phyloP scores from a whole-genome alignment of 1,140 invertebrate species.

The Choristoneura fumiferana region DNA sequence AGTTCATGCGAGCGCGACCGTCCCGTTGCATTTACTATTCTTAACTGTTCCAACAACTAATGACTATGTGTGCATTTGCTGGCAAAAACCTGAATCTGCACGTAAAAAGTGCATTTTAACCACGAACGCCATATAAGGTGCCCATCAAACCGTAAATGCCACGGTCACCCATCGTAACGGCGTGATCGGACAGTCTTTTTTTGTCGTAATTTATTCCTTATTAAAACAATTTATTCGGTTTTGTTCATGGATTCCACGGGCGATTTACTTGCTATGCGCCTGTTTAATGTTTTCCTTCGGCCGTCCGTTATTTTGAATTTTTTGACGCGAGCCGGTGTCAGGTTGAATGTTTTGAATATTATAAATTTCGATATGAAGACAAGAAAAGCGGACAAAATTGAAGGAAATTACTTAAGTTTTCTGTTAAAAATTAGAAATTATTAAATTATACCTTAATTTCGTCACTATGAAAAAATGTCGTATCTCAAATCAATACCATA shows the following conservation, averaged over 20 bases:
- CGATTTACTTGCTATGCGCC: slow-evolving; percentile 52
- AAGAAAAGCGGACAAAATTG: too few species aligned
- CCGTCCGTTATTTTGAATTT: slow-evolving; percentile 59
- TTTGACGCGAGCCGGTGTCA: slow-evolving; percentile 18
- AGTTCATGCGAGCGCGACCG: slow-evolving; percentile 28
- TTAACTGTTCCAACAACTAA: slow-evolving; percentile 32
- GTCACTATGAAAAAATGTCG: too few species aligned
- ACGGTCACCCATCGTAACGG: slow-evolving; percentile 65
- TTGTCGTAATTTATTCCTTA: slow-evolving; percentile 47
- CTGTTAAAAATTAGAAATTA: too few species aligned
- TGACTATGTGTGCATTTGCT: slow-evolving; percentile 22
- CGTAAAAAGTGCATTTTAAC: slow-evolving; percentile 57
- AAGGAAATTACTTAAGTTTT: too few species aligned
- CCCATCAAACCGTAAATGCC: slow-evolving; percentile 69
- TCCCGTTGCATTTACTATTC: slow-evolving; percentile 22
- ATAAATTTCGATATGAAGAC: neutral
- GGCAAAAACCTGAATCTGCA: slow-evolving; percentile 33
- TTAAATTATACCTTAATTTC: too few species aligned
- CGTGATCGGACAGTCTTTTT: slow-evolving; percentile 48
- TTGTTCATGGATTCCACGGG: slow-evolving; percentile 50
- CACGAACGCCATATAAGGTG: slow-evolving; percentile 44
- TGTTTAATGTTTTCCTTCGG: slow-evolving; percentile 52
- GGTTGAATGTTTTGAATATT: slow-evolving; percentile 7
- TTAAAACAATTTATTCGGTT: slow-evolving; percentile 66
- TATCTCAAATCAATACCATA: too few species aligned